phyloP scores from a whole-genome alignment of 1,140 invertebrate genomes.

The Eumaeus atala region DNA sequence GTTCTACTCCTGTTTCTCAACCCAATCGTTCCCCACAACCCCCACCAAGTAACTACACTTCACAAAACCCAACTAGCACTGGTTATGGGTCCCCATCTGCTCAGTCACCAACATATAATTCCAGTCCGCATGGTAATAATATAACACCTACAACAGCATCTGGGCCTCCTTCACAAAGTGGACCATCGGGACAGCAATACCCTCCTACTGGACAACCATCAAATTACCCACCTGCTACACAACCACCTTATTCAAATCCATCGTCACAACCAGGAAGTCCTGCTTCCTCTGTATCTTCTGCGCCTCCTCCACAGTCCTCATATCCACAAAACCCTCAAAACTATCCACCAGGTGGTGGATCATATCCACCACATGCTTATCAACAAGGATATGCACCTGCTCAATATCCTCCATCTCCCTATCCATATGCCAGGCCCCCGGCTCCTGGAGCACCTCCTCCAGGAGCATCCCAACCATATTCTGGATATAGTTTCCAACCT shows the following conservation, averaged over 20 bases:
- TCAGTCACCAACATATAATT: conserved; percentile 68
- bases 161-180: conserved; percentile 41
- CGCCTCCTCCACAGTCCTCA: conserved; percentile 56
- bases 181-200: conserved; percentile 56
- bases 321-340: conserved; percentile 61
- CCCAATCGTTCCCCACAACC: conserved; percentile 71
- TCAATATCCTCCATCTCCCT: conserved; percentile 67
- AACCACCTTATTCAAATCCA: conserved; percentile 71
- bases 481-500: conserved; percentile 71
- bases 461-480: conserved; percentile 62
- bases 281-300: conserved; percentile 59
- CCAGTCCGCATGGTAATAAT: conserved; percentile 64
- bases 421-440: conserved; percentile 67
- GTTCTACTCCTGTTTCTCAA: conserved; percentile 65
- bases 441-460: conserved; percentile 68
- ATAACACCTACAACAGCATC: conserved; percentile 52
- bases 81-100: conserved; percentile 69
- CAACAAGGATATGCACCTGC: conserved; percentile 69
- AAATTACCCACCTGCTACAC: conserved; percentile 61
- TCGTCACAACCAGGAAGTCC: conserved; percentile 70
- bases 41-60: conserved; percentile 55
- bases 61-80: conserved; percentile 58
- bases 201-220: conserved; percentile 61
- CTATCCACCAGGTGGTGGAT: conserved; percentile 60
- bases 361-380: conserved; percentile 69